Percentiles rank a stretch among this genome's conserved stretches.
These are phyloP conservation scores for Leucosticte australis DNA, from an alignment of 2,113 vertebrate genomes.

Conservation along the genomic window DNA sequence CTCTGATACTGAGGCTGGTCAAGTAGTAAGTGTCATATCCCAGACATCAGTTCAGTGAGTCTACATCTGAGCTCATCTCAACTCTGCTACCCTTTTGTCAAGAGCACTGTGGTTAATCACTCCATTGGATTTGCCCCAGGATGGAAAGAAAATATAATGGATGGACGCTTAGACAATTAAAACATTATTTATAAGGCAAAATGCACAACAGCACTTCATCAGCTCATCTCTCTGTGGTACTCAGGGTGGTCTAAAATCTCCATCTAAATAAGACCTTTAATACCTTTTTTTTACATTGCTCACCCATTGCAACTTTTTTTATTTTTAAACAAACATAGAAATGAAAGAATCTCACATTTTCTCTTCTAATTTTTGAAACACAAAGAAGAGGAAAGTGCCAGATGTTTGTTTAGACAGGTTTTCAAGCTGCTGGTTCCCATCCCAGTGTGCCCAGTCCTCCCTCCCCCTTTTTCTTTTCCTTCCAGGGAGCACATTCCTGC, in stretches of 20 bases:
- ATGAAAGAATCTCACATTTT: neutral
- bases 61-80: neutral
- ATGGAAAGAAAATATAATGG: neutral
- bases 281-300: neutral
- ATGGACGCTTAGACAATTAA: neutral
- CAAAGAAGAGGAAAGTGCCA: rapidly evolving
- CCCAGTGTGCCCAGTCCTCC: rapidly evolving
- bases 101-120: neutral
- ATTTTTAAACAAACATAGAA: neutral
- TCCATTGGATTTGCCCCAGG: neutral
- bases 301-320: neutral
- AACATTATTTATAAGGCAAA: neutral
- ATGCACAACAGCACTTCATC: neutral
- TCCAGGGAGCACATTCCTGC: neutral
- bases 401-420: neutral
- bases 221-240: neutral
- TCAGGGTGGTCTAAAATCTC: neutral
- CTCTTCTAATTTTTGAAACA: neutral
- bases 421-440: neutral
- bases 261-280: neutral
- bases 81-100: neutral
- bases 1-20: neutral
- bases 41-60: neutral
- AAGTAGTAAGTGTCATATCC: neutral
- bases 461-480: neutral